Evolutionary conservation across 2,113 vertebrate genomes (phyloP).

Genomic region (Apodemus sylvaticus): DNA sequence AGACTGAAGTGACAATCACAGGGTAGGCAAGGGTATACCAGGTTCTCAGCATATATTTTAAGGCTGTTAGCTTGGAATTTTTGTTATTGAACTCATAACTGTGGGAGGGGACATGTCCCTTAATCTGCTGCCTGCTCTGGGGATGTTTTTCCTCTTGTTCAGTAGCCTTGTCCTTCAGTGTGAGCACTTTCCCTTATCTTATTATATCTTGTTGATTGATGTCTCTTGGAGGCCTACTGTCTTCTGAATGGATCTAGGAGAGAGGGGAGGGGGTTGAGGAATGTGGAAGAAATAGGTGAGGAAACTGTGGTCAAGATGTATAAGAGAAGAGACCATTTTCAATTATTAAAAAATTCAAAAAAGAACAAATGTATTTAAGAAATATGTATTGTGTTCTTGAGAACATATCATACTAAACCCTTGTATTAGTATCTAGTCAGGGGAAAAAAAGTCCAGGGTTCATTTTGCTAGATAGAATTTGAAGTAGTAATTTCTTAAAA

Average conservation of each 20-base stretch:
- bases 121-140: background rate
- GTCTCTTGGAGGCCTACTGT: background rate
- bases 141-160: background rate
- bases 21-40: background rate
- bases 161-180: background rate
- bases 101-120: background rate
- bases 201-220: background rate
- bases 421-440: background rate
- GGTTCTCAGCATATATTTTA: background rate
- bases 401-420: background rate
- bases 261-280: rapidly evolving
- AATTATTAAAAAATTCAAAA: background rate
- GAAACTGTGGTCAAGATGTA: background rate
- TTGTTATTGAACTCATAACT: background rate
- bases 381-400: background rate
- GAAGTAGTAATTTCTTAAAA: background rate
- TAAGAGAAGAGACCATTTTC: background rate
- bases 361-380: background rate
- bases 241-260: background rate
- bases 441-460: background rate
- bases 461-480: background rate
- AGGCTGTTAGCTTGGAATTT: background rate
- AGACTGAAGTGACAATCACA: background rate
- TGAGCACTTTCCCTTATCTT: background rate
- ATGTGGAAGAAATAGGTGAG: background rate